Evolutionary conservation across 1,140 invertebrate genomes (phyloP).

Genomic region (Bombus terrestris): DNA sequence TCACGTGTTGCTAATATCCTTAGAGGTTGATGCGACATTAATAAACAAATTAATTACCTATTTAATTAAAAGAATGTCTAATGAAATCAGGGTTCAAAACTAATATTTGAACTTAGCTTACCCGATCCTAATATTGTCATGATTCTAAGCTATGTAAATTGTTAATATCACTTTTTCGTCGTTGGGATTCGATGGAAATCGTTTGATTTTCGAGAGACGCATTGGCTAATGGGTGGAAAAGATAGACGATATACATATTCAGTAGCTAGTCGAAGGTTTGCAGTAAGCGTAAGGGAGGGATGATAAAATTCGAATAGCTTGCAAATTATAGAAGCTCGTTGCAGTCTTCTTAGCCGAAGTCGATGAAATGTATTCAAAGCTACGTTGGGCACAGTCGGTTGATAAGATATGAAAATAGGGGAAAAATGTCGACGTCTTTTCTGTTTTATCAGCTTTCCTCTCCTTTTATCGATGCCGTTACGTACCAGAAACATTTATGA

Average conservation of each 20-base stretch:
- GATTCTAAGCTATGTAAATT: too few relatives aligned
- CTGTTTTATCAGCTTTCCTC: background rate
- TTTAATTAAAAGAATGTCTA: too few relatives aligned
- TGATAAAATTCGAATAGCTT: constrained; percentile 20
- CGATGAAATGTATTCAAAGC: constrained; percentile 11
- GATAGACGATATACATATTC: constrained; percentile 6
- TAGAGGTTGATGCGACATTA: too few relatives aligned
- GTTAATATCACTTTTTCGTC: background rate
- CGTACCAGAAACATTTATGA: constrained; percentile 20
- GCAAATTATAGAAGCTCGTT: constrained; percentile 5
- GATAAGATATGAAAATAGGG: constrained; percentile 7
- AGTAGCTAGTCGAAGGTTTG: background rate
- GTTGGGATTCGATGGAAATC: background rate
- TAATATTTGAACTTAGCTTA: background rate
- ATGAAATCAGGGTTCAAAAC: too few relatives aligned
- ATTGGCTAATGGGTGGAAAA: background rate
- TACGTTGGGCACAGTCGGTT: background rate
- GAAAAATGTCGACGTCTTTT: background rate
- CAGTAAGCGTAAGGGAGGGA: background rate
- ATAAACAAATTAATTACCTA: too few relatives aligned
- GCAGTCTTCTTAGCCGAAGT: background rate
- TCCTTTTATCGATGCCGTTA: background rate
- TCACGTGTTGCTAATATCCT: too few relatives aligned
- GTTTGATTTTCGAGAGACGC: background rate
- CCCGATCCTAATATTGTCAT: too few relatives aligned